phyloP scores from a whole-genome alignment of 92 coral and sea anemone species.

The Paragorgia papillata region DNA sequence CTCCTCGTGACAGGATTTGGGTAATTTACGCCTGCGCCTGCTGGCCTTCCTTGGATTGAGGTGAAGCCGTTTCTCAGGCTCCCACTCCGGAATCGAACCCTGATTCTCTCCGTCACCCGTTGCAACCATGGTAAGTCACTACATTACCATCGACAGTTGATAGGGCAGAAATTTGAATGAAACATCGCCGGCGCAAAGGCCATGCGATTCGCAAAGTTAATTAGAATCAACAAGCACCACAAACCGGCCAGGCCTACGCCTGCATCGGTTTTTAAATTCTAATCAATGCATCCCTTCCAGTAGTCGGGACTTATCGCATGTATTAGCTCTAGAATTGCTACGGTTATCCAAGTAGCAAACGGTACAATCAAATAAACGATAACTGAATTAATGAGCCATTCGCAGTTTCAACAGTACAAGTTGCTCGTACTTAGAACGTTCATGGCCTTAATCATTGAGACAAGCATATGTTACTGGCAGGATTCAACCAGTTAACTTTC shows the following conservation, averaged over 20 bases:
- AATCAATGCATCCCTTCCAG: too few relatives aligned
- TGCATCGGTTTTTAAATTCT: too few relatives aligned
- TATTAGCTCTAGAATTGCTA: too few relatives aligned
- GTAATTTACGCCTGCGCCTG: conserved; percentile 62
- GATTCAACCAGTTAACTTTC: conserved; percentile 62
- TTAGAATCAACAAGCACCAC: too few relatives aligned
- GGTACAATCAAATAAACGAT: conserved; percentile 40
- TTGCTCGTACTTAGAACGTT: conserved; percentile 55
- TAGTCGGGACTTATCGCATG: too few relatives aligned
- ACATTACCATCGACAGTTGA: too few relatives aligned
- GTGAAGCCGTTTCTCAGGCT: not conserved
- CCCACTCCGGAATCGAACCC: conserved; percentile 40
- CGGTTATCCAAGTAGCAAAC: conserved; percentile 46
- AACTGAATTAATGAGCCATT: conserved; percentile 64
- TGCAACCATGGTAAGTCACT: too few relatives aligned
- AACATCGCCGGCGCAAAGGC: too few relatives aligned
- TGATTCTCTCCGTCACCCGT: conserved; percentile 20
- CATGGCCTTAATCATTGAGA: conserved; percentile 57
- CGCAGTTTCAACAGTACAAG: conserved; percentile 56
- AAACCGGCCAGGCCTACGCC: too few relatives aligned
- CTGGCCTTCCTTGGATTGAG: conserved; percentile 52
- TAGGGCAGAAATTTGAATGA: too few relatives aligned
- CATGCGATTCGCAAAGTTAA: too few relatives aligned
- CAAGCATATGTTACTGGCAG: conserved; percentile 53
- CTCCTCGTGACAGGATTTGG: conserved; percentile 46